Conservation (phyloP, 2,888 invertebrate genomes). For the Thysanoteuthis rhombus region DNA sequence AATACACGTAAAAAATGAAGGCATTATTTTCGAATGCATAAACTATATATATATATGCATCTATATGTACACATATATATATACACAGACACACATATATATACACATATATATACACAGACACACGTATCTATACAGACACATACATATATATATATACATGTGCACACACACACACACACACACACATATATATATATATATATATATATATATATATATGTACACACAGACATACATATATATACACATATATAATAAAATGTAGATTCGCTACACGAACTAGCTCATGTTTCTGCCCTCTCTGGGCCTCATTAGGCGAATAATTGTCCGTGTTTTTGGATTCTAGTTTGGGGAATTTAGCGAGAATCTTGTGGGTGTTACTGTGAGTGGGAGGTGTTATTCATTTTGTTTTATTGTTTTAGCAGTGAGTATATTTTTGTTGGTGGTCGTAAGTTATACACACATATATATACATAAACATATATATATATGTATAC, state of each 20-base stretch:
- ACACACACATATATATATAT: neutral
- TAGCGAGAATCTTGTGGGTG: too few relatives aligned
- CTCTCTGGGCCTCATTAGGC: too few relatives aligned
- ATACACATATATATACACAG: neutral
- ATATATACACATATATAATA: too few relatives aligned
- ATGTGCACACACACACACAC: neutral
- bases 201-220: conserved; percentile 15
- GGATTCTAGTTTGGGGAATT: too few relatives aligned
- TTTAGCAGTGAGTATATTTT: too few relatives aligned
- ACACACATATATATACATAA: neutral
- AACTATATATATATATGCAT: neutral
- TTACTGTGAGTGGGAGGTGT: too few relatives aligned
- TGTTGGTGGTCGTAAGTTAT: neutral
- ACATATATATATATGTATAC: neutral
- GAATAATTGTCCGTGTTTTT: too few relatives aligned
- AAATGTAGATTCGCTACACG: too few relatives aligned
- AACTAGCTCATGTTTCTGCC: too few relatives aligned
- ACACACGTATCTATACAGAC: neutral
- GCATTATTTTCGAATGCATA: too few relatives aligned
- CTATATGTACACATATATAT: neutral
- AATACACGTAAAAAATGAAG: too few relatives aligned
- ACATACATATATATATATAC: neutral
- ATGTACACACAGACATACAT: neutral
- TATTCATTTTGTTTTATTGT: too few relatives aligned
- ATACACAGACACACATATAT: neutral